Conservation (phyloP, 2,113 vertebrate genomes). For the Chrysemys picta region DNA sequence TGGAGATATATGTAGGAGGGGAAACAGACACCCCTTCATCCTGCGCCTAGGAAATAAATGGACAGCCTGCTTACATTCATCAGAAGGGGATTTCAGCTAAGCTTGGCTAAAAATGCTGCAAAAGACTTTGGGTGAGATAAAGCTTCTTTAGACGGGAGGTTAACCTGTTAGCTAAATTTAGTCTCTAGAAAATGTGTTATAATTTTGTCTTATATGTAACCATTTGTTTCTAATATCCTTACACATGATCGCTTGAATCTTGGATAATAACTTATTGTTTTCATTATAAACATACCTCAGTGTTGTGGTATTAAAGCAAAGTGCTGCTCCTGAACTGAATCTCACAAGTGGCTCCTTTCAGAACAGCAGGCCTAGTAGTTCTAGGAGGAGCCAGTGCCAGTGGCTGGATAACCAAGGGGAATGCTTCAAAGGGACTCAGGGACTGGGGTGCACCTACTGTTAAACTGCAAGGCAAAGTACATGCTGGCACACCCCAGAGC, state of each 20-base stretch:
- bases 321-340: not conserved
- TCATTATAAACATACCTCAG: not conserved
- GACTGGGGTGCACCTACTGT: not conserved
- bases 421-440: not conserved
- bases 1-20: not conserved
- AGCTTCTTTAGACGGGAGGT: not conserved
- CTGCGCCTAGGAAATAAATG: too few species aligned
- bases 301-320: not conserved
- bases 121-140: not conserved
- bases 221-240: not conserved
- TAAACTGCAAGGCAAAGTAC: not conserved
- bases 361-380: not conserved
- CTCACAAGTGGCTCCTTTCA: not conserved
- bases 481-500: not conserved
- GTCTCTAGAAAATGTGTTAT: not conserved
- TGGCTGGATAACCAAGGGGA: not conserved
- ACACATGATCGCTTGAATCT: not conserved
- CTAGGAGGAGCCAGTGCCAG: not conserved
- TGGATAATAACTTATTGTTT: not conserved
- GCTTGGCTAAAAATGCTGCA: not conserved
- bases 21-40: not conserved
- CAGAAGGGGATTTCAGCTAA: not conserved
- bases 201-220: not conserved
- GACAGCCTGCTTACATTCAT: not conserved
- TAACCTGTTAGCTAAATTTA: not conserved